phyloP scores from a whole-genome alignment of 1,140 invertebrate genomes.

The Drosophila asahinai region DNA sequence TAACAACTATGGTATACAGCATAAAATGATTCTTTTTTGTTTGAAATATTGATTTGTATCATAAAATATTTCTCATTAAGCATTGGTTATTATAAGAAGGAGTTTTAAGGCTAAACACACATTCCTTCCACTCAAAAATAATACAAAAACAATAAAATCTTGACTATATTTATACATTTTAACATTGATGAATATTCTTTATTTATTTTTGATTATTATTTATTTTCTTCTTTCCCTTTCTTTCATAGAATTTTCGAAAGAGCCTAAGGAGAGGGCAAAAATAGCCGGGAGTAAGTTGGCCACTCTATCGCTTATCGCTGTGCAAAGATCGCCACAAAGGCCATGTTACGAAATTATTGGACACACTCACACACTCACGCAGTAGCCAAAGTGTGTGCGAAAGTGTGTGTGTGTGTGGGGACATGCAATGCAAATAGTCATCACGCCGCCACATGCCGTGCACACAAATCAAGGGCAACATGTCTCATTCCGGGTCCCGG shows the following conservation, averaged over 20 bases:
- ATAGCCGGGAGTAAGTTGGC: conserved; percentile 55
- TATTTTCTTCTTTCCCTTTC: no score
- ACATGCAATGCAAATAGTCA: conserved; percentile 83
- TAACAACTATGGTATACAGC: neutral
- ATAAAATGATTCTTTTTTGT: no score
- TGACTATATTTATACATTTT: neutral
- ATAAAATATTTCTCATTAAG: no score
- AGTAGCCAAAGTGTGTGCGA: neutral
- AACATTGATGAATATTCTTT: neutral
- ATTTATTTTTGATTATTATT: no score
- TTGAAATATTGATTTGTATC: no score
- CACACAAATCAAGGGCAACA: conserved; percentile 82
- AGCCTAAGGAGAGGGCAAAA: neutral
- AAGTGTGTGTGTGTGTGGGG: conserved; percentile 26
- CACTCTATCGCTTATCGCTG: conserved; percentile 62
- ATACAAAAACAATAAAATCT: no score
- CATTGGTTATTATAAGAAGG: no score
- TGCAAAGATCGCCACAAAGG: conserved; percentile 80
- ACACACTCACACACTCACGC: conserved; percentile 47
- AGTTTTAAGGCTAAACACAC: no score
- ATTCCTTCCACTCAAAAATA: no score
- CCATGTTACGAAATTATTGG: conserved; percentile 83
- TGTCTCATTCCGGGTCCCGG: conserved; percentile 67
- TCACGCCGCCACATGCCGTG: conserved; percentile 81
- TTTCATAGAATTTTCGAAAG: neutral